These are phyloP conservation scores for Urocynchramus pylzowi DNA, from an alignment of 2,113 vertebrate species.

Conservation along the genomic window DNA sequence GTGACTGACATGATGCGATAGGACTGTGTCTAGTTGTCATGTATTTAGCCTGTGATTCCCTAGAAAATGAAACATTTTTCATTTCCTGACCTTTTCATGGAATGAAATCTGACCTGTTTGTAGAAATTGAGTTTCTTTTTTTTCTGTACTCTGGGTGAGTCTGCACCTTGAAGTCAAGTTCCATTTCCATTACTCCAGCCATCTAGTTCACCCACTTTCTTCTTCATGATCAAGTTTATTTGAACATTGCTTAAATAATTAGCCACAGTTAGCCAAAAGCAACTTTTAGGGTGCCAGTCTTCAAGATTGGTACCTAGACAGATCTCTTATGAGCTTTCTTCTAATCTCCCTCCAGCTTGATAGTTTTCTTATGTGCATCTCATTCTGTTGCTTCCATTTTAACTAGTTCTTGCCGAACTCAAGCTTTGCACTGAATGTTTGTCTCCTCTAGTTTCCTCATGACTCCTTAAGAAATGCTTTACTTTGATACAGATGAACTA, in stretches of 20 bases:
- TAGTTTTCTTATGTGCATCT: neutral
- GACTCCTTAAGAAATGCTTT: neutral
- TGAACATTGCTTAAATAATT: neutral
- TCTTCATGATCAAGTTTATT: neutral
- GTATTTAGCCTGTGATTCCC: neutral
- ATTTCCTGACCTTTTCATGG: neutral
- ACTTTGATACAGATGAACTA: neutral
- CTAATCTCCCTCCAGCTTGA: neutral
- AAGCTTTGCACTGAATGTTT: neutral
- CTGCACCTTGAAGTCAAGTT: neutral
- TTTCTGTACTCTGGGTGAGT: neutral
- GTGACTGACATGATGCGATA: accelerated
- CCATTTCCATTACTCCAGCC: neutral
- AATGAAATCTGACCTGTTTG: neutral
- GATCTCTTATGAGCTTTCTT: neutral
- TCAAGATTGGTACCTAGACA: neutral
- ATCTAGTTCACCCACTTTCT: neutral
- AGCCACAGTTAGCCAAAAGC: neutral
- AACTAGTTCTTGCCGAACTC: neutral
- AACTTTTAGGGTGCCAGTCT: neutral
- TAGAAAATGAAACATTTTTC: neutral
- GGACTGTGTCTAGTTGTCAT: neutral
- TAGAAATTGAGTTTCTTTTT: neutral
- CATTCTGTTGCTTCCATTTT: neutral
- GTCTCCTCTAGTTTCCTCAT: neutral